A percentile compares a stretch with the other conserved stretches of the same genome.
Evolutionary conservation across 2,888 invertebrate species (phyloP).

Genomic region (Myopa tessellatipennis): DNA sequence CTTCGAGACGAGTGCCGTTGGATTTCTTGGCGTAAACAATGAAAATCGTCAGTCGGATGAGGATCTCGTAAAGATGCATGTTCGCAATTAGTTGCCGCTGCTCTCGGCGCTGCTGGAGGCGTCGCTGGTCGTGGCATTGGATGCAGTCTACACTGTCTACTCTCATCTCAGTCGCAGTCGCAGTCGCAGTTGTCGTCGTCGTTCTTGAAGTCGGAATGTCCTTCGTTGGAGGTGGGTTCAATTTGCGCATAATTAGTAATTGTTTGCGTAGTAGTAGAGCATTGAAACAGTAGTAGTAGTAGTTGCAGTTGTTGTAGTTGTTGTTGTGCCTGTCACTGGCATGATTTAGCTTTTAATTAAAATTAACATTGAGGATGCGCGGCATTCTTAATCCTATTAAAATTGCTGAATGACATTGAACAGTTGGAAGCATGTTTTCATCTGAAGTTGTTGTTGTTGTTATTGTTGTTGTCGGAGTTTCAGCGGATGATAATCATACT

Average conservation of each 20-base stretch:
- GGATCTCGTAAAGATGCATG: slow-evolving; percentile 47
- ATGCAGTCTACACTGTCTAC: not conserved
- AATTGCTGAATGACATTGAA: slow-evolving; percentile 20
- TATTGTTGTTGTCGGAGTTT: not conserved
- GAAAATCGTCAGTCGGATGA: slow-evolving; percentile 19
- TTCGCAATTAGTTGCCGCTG: slow-evolving; percentile 51
- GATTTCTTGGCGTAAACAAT: slow-evolving; percentile 36
- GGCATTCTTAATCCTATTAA: slow-evolving; percentile 33
- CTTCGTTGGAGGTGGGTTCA: slow-evolving; percentile 18
- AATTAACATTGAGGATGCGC: slow-evolving; percentile 31
- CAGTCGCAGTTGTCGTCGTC: not conserved
- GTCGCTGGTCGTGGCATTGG: slow-evolving; percentile 18
- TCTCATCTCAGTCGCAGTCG: not conserved
- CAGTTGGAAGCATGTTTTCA: slow-evolving; percentile 9
- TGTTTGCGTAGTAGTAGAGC: slow-evolving; percentile 1
- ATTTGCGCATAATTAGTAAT: slow-evolving; percentile 37
- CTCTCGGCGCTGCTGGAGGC: not conserved
- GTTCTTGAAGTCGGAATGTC: slow-evolving; percentile 7
- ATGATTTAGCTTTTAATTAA: slow-evolving; percentile 30
- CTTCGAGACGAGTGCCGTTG: not conserved
- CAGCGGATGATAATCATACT: not conserved
- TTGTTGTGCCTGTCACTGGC: slow-evolving; percentile 16
- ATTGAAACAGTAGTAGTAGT: not conserved
- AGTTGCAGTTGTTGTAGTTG: slow-evolving; percentile 26
- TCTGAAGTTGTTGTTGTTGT: not conserved